Evolutionary conservation across 2,797 vertebrate genomes (phyloP), one percentile per base, ranked within the genome.

Genomic region (Meda fulgida): DNA sequence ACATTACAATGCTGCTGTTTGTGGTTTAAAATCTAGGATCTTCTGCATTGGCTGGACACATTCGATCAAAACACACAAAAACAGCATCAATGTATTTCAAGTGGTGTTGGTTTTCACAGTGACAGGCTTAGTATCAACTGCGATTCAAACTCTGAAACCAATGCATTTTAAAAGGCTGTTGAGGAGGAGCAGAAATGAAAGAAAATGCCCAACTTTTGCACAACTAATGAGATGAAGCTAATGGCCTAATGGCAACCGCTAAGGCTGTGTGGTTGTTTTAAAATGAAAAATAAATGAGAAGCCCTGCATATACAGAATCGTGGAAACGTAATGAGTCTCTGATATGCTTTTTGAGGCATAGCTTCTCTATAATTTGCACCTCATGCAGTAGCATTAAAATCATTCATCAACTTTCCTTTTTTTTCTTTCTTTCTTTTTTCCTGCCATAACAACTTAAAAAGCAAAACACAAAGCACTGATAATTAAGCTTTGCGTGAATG

Each of bases 281-380:
- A 89, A 89, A 89, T 87, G 89, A 89, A 89, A 88, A 89, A 89
- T 87, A 89, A 89, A 89, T 89, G 87, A 89, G 89, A 88, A 89
- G 81, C 85, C 78, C 85, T 85, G 85, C 89, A 87, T 88, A 88
- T 87, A 87, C 63, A 85, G 89, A 85, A 83, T 86, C 72, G 60
- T 60, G 76, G 82, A 88, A 80, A 88, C 36, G 81, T 89, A 89
- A 89, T 89, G 89, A 89, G 89, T 84, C 87, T 86, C 80, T 82
- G 85, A 89, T 88, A 88, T 86, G 87, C 87, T 88, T 89, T 89
- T 88, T 85, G 85, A 87, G 87, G 83, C 87, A 87, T 87, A 89
- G 86, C 87, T 89, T 87, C 81, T 65, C 87, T 81, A 84, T 89
- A 87, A 89, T 89, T 89, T 88, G 71, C 86, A 88, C 85, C 89